Conservation (phyloP, 2,888 invertebrate genomes). For the Cataglyphis cursor region DNA sequence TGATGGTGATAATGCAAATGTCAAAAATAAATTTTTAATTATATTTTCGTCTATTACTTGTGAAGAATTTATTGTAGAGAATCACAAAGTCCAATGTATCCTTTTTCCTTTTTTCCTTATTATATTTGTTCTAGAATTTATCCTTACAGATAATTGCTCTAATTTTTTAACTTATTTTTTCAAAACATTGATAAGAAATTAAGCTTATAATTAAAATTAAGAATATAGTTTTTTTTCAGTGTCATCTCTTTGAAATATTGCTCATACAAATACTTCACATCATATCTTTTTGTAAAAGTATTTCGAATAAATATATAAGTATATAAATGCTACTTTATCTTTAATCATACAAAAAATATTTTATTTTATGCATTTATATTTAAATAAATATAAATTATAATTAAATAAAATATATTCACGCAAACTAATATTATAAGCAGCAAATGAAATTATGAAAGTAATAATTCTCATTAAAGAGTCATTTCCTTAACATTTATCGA, state of each 20-base stretch:
- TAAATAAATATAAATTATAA: background rate
- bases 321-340: background rate
- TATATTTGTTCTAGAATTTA: background rate
- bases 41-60: conserved; percentile 64
- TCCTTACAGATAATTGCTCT: background rate
- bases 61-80: conserved; percentile 9
- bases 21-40: conserved; percentile 79
- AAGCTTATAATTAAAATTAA: background rate
- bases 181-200: background rate
- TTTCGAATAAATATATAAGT: conserved; percentile 4
- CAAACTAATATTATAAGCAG: background rate
- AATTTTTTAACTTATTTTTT: conserved; percentile 6
- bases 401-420: background rate
- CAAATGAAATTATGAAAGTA: background rate
- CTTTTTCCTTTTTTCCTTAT: conserved; percentile 18
- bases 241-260: background rate
- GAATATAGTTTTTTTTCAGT: background rate
- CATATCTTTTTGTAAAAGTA: background rate
- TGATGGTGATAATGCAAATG: conserved; percentile 61
- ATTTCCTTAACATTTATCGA: background rate
- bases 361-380: background rate
- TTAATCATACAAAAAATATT: background rate
- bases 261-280: background rate
- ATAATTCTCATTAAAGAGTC: background rate
- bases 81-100: conserved; percentile 29